Evolutionary conservation across 2,113 vertebrate species (phyloP), one percentile per base, ranked within the genome.

Genomic region (Procavia capensis): DNA sequence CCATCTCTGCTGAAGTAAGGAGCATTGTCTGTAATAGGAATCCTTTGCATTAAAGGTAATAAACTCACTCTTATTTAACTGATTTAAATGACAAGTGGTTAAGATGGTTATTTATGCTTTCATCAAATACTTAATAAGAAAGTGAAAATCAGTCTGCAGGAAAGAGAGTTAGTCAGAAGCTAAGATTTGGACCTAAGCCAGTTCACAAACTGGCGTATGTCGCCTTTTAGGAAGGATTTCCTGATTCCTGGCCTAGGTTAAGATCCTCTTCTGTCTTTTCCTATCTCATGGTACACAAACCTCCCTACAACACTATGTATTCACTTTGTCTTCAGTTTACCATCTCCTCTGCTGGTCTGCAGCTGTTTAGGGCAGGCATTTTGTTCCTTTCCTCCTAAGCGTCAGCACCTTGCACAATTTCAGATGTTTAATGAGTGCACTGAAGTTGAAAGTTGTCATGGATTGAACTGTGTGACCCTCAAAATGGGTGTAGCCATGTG

Each of bases 31-130:
- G 16, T 61, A 85, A 78, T 91, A 94, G 85, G 50, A 85, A 36
- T 66, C 6, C 2, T 92, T 95, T 92, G 80, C 29, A 57, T 81
- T 76, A 64, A 85, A 34, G 90, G 24, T 86, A 78, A 88, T 90
- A 85, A 47, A 91, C 95, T 74, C 81, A 72, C 47, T 86, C 70
- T 92, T 39, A 84, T 84, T 89, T 95, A 91, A 93, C 39, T 68
- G 70, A 83, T 63, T 94, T 92, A 85, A 94, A 72, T 78, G 72
- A 31, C 31, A 61, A 20, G 50, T 85, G 78, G 16, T 64, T 91
- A 85, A 24, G 22, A 64, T 88, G 39, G 68, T 83, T 89, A 93
- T 89, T 94, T 94, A 64, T 74, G 57, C 27, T 79, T 91, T 95
- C 22, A 91, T 79, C 41, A 91, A 91, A 86, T 85, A 66, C 54